phyloP scores from a whole-genome alignment of 2,113 vertebrate genomes.

The Entomyzon cyanotis region DNA sequence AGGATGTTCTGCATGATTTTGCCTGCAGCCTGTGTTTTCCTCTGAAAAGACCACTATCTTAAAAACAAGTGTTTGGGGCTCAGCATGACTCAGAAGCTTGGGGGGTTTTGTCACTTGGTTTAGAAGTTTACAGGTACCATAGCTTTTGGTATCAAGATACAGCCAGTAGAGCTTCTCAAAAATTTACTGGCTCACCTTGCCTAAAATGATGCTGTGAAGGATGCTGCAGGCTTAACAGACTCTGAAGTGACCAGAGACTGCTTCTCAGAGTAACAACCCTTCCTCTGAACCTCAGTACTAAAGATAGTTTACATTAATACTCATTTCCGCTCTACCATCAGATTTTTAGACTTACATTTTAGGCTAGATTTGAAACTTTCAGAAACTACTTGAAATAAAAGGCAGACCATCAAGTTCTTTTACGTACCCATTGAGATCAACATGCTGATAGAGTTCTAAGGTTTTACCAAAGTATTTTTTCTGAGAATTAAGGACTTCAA shows the following conservation, averaged over 20 bases:
- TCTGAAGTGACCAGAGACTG: background rate
- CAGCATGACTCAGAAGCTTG: background rate
- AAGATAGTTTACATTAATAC: background rate
- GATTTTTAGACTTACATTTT: background rate
- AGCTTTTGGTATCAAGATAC: background rate
- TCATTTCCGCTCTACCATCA: background rate
- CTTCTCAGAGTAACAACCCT: background rate
- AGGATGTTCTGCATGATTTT: background rate
- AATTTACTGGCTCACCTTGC: background rate
- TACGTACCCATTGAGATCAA: conserved; percentile 72
- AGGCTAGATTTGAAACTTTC: background rate
- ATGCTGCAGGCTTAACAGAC: background rate
- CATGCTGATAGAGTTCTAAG: conserved; percentile 64
- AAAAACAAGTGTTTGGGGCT: background rate
- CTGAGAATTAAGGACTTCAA: conserved; percentile 70
- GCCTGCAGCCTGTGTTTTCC: background rate
- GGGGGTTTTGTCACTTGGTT: background rate
- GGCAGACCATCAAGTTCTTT: accelerated
- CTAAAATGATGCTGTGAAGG: background rate
- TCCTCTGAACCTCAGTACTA: background rate
- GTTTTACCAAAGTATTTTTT: conserved; percentile 77
- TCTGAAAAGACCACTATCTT: background rate
- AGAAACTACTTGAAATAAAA: background rate
- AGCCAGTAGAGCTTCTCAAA: background rate
- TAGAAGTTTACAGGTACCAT: background rate